A percentile compares a stretch with the other conserved stretches of the same genome.
phyloP scores from a whole-genome alignment of 2,888 invertebrate species.

The Clanis bilineata region DNA sequence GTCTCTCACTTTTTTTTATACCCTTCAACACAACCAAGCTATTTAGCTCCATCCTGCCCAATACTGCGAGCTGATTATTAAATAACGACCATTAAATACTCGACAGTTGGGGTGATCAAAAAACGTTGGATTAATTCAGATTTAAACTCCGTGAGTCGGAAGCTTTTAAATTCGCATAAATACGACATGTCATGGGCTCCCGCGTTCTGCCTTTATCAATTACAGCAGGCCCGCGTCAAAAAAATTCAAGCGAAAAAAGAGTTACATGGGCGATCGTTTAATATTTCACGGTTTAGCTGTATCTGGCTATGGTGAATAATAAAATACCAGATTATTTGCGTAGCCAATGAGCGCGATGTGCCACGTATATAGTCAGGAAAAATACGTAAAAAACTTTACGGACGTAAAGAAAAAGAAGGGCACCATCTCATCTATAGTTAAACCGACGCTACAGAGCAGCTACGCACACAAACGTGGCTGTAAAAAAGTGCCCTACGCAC shows the following conservation, averaged over 20 bases:
- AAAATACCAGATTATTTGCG: background rate
- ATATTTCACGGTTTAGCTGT: conserved; percentile 51
- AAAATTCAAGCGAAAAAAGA: conserved; percentile 51
- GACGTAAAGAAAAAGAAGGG: too few relatives aligned
- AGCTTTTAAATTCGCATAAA: conserved; percentile 78
- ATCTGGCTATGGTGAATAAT: background rate
- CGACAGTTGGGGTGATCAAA: conserved; percentile 50
- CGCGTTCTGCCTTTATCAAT: conserved; percentile 73
- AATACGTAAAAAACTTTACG: too few relatives aligned
- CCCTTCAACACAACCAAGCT: background rate
- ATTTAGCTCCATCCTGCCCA: background rate
- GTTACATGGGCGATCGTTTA: conserved; percentile 53
- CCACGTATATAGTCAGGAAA: background rate
- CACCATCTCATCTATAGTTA: too few relatives aligned
- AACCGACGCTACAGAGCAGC: too few relatives aligned
- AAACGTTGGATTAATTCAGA: conserved; percentile 69
- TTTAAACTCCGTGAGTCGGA: conserved; percentile 66
- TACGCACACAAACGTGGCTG: too few relatives aligned
- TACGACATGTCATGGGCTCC: conserved; percentile 70
- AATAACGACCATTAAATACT: conserved; percentile 57
- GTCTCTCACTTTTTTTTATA: background rate
- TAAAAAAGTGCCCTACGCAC: too few relatives aligned
- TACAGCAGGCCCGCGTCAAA: conserved; percentile 63
- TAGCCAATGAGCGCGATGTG: background rate
- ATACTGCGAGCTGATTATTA: conserved; percentile 46